Evolutionary conservation across 2,113 vertebrate species (phyloP), one percentile per base, ranked within the genome.

Genomic region (Chlamydotis undulata): DNA sequence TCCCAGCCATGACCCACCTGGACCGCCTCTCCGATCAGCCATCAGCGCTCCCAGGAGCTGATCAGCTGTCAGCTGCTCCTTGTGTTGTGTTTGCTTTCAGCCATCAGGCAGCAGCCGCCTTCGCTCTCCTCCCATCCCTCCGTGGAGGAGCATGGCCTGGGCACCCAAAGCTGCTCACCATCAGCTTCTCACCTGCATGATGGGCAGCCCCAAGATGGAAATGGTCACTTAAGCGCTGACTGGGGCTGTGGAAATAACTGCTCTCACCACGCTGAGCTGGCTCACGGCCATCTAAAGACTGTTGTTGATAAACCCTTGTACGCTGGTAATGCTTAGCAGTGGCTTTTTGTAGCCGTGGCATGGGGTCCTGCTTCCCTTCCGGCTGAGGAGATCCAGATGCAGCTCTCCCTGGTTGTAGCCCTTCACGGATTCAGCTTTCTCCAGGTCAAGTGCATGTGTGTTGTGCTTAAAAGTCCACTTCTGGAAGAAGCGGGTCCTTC

Each of bases 131-230:
- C 28, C 79, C 21, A 6, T 41, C 65, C n/a, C 64, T n/a, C n/a
- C 9, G 0, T 10, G 26, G 57, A 71, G 22, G n/a, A 65, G 14
- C 1, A 2, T 16, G 75, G 43, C 25, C 64, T 11, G 18, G 12
- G n/a, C 6, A 4, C 35, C 29, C 52, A 31, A 41, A 47, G 21
- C 52, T 21, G 10, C 47, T 73, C 2, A 0, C 29, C 33, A 1
- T 24, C 55, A 68, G 37, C 55, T n/a, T 60, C 80, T 71, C 8
- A 0, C 45, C 52, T 53, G 31, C 16, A 1, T 7, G 49, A 19
- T n/a, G 16, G 41, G n/a, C 16, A 74, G 22, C 23, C 22, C 35
- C 18, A 4, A 11, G 31, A 6, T 67, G 60, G 39, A 56, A 78
- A 16, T 5, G 16, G 43, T 24, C 86, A 50, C 49, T n/a, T 24